Conservation (phyloP, 1,140 invertebrate genomes). For the Saccostrea cuccullata region DNA sequence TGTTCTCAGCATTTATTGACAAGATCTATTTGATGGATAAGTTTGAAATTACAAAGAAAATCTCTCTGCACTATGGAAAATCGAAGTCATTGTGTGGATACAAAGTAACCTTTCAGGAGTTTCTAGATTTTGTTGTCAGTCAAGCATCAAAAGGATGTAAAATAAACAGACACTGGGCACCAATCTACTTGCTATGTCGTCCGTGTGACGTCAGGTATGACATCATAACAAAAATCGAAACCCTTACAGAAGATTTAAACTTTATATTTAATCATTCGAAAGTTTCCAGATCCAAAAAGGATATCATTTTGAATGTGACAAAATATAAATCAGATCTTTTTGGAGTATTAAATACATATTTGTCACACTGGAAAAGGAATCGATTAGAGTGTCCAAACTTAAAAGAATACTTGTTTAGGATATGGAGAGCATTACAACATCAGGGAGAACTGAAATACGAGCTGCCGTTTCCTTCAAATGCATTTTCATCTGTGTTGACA, state of each 20-base stretch:
- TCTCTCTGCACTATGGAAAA: conserved; percentile 14
- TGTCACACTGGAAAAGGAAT: background rate
- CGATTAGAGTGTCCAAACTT: background rate
- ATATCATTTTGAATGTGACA: conserved; percentile 1
- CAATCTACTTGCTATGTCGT: conserved; percentile 34
- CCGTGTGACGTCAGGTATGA: conserved; percentile 38
- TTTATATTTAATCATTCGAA: background rate
- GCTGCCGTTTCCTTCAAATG: background rate
- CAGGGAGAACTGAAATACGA: background rate
- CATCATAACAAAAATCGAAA: conserved; percentile 12
- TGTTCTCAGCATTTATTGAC: conserved; percentile 43
- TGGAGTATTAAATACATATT: background rate
- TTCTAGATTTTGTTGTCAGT: conserved; percentile 23
- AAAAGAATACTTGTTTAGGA: background rate
- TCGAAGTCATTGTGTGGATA: conserved; percentile 1
- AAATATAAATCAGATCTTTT: background rate
- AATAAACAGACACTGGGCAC: conserved; percentile 45
- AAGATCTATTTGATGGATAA: conserved; percentile 31
- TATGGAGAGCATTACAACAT: background rate
- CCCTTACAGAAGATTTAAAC: conserved; percentile 35
- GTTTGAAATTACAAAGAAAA: background rate
- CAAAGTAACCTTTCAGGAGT: conserved; percentile 39
- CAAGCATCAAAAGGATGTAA: background rate
- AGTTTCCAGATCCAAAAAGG: background rate
- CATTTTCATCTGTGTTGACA: background rate